Evolutionary conservation across 2,888 invertebrate species (phyloP), one percentile per base, ranked within the genome.

Genomic region (Agonopterix arenella): DNA sequence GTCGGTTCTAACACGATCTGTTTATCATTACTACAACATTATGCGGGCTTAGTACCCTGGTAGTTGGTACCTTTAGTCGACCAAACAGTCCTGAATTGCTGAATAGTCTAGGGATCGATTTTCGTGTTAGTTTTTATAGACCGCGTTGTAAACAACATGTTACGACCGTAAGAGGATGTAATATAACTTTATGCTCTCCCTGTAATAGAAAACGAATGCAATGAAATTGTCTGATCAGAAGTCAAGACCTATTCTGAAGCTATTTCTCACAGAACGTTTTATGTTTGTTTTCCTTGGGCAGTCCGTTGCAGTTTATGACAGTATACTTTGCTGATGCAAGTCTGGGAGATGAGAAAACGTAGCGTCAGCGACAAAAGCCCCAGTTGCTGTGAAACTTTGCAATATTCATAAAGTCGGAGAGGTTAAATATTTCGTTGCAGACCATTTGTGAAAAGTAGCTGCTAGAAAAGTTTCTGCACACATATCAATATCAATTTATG

Each of bases 1-100:
- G 48, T 52, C 51, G 52, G 36, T 7, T 40, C 44, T 51, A 52
- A 53, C 43, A 45, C 42, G 47, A 40, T 40, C 38, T 49, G 11
- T 41, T 47, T 48, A 45, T 41, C 41, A 45, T 41, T 40, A 16
- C 28, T 45, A 40, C 11, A 16, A 13, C 10, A 46, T 42, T 45
- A 49, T 49, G 46, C 45, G 46, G 49, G 49, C 18, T 16, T 42
- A 36, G 13, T 37, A 45, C 28, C 18, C 36, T 42, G 42, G 18
- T 4, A 18, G 18, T 18, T 18, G 18, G 13, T 37, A 45, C 38
- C 18, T 28, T 43, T 45, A 40, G 45, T 49, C 40, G 28, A 40
- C 4, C 43, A 36, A 47, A 18, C 13, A 40, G 38, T 44, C 40
- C 10, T 46, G 38, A 46, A 40, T 40, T 41, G 41, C n/a, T 11